Conservation (phyloP, 2,888 invertebrate species). For the Neocrepidodera transversa region DNA sequence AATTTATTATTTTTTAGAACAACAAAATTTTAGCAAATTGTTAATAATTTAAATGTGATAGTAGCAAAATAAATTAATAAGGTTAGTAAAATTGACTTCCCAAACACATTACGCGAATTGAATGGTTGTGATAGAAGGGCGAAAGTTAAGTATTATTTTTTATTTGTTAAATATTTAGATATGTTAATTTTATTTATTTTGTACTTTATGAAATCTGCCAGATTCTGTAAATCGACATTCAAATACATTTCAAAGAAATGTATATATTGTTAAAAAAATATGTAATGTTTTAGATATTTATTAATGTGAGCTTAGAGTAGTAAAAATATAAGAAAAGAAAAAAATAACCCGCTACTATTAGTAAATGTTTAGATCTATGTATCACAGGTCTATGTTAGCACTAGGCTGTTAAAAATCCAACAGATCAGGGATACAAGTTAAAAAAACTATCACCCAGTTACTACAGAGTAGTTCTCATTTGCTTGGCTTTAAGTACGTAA, state of each 20-base stretch:
- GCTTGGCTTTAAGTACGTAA: constrained; percentile 22
- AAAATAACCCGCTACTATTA: constrained; percentile 51
- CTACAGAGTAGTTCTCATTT: constrained; percentile 26
- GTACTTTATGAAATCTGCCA: constrained; percentile 41
- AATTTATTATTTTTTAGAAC: no score
- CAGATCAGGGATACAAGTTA: constrained; percentile 41
- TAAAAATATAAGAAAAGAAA: constrained; percentile 41
- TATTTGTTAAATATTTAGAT: constrained; percentile 27
- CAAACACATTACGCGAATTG: constrained; percentile 5
- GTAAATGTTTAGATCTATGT: constrained; percentile 55
- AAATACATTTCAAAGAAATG: constrained; percentile 56
- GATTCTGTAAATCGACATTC: constrained; percentile 45
- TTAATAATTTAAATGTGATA: no score
- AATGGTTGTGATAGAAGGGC: constrained; percentile 21
- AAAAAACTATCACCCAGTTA: constrained; percentile 13
- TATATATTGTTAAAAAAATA: constrained; percentile 57
- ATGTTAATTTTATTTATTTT: constrained; percentile 33
- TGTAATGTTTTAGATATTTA: constrained; percentile 59
- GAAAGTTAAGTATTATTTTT: constrained; percentile 27
- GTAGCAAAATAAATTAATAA: no score
- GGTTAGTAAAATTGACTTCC: no score
- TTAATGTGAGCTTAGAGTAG: constrained; percentile 58
- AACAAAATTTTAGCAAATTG: no score
- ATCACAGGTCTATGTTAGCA: constrained; percentile 54
- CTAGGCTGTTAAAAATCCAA: constrained; percentile 46